Percentiles rank a stretch among this genome's conserved stretches.
Conservation (phyloP, 1,140 invertebrate species). For the Venturia canescens region DNA sequence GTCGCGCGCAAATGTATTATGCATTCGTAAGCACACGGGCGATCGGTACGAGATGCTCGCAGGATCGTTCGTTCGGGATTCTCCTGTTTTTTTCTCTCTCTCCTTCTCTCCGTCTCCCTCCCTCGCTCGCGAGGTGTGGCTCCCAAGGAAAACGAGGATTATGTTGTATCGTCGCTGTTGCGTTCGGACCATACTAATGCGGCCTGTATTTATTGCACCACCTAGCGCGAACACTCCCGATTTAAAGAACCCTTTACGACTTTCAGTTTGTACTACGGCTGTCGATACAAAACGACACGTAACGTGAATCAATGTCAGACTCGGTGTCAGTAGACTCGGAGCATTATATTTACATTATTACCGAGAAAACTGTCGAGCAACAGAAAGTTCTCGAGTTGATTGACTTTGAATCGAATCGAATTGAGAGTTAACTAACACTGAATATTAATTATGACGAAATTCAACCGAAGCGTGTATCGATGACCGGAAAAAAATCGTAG, state of each 20-base stretch:
- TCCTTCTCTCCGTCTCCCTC: not conserved
- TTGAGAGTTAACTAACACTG: too few species aligned
- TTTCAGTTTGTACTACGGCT: not conserved
- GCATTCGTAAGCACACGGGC: slow-evolving; percentile 60
- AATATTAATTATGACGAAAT: too few species aligned
- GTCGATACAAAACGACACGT: too few species aligned
- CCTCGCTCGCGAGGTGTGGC: slow-evolving; percentile 3
- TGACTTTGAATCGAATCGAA: too few species aligned
- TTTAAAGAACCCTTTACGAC: slow-evolving; percentile 20
- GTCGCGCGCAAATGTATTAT: slow-evolving; percentile 54
- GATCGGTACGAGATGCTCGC: slow-evolving; percentile 34
- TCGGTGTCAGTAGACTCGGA: not conserved
- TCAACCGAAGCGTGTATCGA: too few species aligned
- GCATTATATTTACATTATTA: not conserved
- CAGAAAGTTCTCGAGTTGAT: too few species aligned
- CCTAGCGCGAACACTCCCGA: slow-evolving; percentile 7
- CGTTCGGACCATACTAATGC: slow-evolving; percentile 43
- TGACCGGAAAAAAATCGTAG: too few species aligned
- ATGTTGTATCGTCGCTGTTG: slow-evolving; percentile 56
- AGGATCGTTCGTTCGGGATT: not conserved
- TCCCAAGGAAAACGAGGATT: slow-evolving; percentile 47
- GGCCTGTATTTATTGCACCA: slow-evolving; percentile 44
- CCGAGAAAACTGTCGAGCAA: not conserved
- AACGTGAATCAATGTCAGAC: too few species aligned
- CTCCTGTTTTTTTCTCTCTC: not conserved